Base-by-base conservation (phyloP, 2,797 vertebrate species). In the Microctenopoma steveboyesi region DNA sequence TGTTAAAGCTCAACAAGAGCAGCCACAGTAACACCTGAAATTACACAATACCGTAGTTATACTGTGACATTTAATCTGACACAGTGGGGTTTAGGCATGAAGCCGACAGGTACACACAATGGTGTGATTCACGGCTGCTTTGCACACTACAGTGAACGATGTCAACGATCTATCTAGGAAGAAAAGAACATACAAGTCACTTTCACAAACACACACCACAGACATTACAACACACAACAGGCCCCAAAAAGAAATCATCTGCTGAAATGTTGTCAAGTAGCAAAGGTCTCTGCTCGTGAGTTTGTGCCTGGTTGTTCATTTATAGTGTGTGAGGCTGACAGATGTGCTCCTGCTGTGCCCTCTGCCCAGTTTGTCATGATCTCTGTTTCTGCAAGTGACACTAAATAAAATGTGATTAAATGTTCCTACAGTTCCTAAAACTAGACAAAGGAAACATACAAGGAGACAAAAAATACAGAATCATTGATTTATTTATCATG, bases 231-330 rank as follows among this genome's bases (percentile, higher is more conserved):
- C 15, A 49, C 18, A 30, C 28, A 7, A 13, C 9, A 28, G 3
- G 11, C 27, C 7, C 0, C 4, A 33, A 37, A 5, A 35, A 30
- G 3, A 37, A 1, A 4, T 45, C 7, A 51, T 13, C 7, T 35
- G 25, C 8, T 33, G 27, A 40, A 56, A 30, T 25, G 22, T 6
- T 10, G 3, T 40, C 1, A n/a, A 7, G 54, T 25, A 47, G 52
- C 69, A 47, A 77, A 76, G 67, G 76, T 82, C 74, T 74, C 25
- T 28, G 22, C 10, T 16, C 1, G 0, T 8, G 30, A 35, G 59
- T 71, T 50, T 69, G 64, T n/a, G 28, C 46, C 45, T 74, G 79
- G 76, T 78, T 76, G 59, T 64, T 78, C 74, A 83, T 81, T 71
- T 7, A 75, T 64, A 7, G 30, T 13, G 11, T 2, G 1, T 49